These are phyloP conservation scores for Tubulanus polymorphus DNA, from an alignment of 2,888 invertebrate species.

Conservation along the genomic window DNA sequence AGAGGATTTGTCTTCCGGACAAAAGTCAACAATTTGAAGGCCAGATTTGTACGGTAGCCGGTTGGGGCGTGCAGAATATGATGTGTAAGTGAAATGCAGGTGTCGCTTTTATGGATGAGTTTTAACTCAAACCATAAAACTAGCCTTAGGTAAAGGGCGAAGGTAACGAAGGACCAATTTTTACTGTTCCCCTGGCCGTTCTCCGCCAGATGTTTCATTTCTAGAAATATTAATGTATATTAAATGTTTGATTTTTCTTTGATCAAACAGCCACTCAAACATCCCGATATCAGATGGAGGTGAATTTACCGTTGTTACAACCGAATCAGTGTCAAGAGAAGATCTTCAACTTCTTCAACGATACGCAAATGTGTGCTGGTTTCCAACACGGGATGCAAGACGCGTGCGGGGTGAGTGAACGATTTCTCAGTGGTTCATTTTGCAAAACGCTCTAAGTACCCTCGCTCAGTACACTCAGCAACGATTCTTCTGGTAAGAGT, in stretches of 20 bases:
- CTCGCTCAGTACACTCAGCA: too few relatives aligned
- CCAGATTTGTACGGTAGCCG: conserved; percentile 30
- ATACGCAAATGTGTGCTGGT: neutral
- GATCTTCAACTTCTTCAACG: neutral
- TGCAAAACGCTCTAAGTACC: too few relatives aligned
- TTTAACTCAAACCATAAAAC: too few relatives aligned
- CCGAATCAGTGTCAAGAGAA: neutral
- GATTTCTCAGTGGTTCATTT: too few relatives aligned
- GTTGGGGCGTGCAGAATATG: conserved; percentile 40
- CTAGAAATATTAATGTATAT: too few relatives aligned
- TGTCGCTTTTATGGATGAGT: too few relatives aligned
- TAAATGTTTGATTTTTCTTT: neutral
- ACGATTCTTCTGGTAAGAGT: too few relatives aligned
- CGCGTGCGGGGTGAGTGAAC: neutral
- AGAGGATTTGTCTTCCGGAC: conserved; percentile 74
- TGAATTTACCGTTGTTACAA: neutral
- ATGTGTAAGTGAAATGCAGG: too few relatives aligned
- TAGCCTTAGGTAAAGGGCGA: too few relatives aligned
- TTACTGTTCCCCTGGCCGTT: too few relatives aligned
- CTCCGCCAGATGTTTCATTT: too few relatives aligned
- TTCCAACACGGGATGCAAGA: neutral
- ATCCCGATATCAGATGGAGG: neutral
- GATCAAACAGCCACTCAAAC: neutral
- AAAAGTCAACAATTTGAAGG: conserved; percentile 47
- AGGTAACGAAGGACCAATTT: too few relatives aligned